Base-by-base conservation (phyloP, 2,797 vertebrate genomes). In the Acomys russatus region DNA sequence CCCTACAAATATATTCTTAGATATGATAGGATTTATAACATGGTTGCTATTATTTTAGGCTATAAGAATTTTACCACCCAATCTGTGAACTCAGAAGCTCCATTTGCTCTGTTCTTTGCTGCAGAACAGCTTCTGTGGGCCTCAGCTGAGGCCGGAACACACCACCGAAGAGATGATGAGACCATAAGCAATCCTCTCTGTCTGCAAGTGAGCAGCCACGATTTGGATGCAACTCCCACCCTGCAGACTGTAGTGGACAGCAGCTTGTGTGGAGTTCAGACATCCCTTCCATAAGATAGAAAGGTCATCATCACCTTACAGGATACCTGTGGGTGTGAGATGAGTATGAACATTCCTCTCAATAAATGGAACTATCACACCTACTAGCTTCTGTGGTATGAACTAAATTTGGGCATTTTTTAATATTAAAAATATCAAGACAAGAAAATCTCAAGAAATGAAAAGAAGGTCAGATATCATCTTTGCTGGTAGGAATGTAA, bases 1-100 rank as follows among this genome's bases (percentile, higher is more conserved):
- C 95, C 96, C 88, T 94, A 97, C 96, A 97, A 97, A 97, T 97
- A 0, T 74, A 98, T 98, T 98, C 97, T 98, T 97, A 97, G 97
- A 97, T 98, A 74, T 18, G 49, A 94, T 97, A 97, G 98, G 98
- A 98, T 85, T 95, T 92, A 88, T 88, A 49, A 71, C 28, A 2
- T 80, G 73, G 51, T 49, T 96, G 82, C 88, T 97, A 96, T 95
- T 95, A 95, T 96, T 97, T 96, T 93, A 85, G 73, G 66, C 92
- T 87, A n/a, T 71, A 68, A 84, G 23, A 0, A 59, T 23, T 89
- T 88, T 92, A 96, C 92, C 8, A 68, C 35, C 76, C 86, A 80
- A 64, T 95, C 0, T 10, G 33, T 96, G 97, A 96, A 93, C 91
- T 89, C 64, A 71, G 86, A 93, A 77, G 10, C 80, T 90, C 76